Base-by-base conservation (phyloP, 92 coral and sea anemone species). In the Isaurus tuberculatus region DNA sequence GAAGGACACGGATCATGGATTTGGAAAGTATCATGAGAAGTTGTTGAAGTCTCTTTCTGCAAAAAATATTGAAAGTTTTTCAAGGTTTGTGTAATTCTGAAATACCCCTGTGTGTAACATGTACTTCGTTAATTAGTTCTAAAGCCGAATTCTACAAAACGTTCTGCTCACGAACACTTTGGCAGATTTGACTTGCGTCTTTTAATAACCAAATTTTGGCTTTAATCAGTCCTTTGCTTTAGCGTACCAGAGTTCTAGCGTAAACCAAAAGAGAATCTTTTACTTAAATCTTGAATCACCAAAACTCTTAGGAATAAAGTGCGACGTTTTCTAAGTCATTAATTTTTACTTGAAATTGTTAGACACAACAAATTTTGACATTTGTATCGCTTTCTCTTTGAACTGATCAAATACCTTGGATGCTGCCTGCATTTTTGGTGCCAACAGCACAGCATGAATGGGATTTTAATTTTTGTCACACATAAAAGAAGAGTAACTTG, bases 41-140 rank as follows among this genome's bases (percentile, higher is more conserved):
- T 37, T 86, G 60, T 71, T 84, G 17, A 44, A 46, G 8, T 85
- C 92, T 32, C 90, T 92, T 17, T 79, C 70, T 36, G 92, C 97
- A 0, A 66, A 88, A 72, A 92, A 74, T 0, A 77, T 92, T 13
- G 94, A 91, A 49, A 49, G 28, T 13, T 88, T 90, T 82, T 92
- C 90, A 16, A 89, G 90, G 97, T 92, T 81, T 61, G 89, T 77
- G 36, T 4, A 14, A 11, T 5, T 63, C 27, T 9, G 9, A 29
- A 10, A 25, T 27, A 2, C 19, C 23, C 19, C 1, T 20, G 29
- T 19, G 17, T 15, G 22, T 33, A 64, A 44, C 22, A 29, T 25
- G 6, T 2, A 11, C 28, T 33, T 27, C 4, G 8, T 67, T 49
- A 15, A 81, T 10, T 37, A 19, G 63, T 46, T 28, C 63, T 16